phyloP scores from a whole-genome alignment of 2,888 invertebrate species.

The Pseudococcus viburni region DNA sequence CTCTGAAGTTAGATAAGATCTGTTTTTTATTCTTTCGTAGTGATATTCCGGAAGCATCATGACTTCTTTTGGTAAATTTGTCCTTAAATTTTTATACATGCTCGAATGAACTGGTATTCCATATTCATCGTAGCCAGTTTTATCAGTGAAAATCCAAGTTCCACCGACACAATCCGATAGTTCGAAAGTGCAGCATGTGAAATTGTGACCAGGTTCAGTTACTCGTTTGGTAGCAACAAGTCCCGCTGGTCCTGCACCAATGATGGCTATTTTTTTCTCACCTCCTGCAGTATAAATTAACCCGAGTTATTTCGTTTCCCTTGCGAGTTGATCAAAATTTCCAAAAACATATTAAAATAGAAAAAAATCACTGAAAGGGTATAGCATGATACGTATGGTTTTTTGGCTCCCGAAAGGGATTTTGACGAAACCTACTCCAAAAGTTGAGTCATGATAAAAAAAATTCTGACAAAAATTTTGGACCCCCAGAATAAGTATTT shows the following conservation, averaged over 20 bases:
- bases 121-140: conserved; percentile 80
- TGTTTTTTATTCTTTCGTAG: conserved; percentile 69
- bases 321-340: too few species aligned
- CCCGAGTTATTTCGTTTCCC: too few species aligned
- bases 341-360: too few species aligned
- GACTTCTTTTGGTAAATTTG: neutral
- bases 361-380: too few species aligned
- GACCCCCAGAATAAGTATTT: too few species aligned
- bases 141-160: conserved; percentile 90
- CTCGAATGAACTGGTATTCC: conserved; percentile 89
- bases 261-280: conserved; percentile 77
- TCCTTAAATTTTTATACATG: conserved; percentile 91
- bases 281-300: neutral
- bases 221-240: conserved; percentile 82
- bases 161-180: conserved; percentile 85
- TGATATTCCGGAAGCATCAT: neutral
- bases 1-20: conserved; percentile 79
- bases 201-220: conserved; percentile 71
- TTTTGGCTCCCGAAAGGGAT: too few species aligned
- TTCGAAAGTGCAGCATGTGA: conserved; percentile 81
- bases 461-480: too few species aligned
- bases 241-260: conserved; percentile 93
- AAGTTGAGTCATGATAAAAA: too few species aligned
- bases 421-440: too few species aligned
- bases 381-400: too few species aligned